phyloP scores from a whole-genome alignment of 2,797 vertebrate species.

The Paratrypauchen microcephalus region DNA sequence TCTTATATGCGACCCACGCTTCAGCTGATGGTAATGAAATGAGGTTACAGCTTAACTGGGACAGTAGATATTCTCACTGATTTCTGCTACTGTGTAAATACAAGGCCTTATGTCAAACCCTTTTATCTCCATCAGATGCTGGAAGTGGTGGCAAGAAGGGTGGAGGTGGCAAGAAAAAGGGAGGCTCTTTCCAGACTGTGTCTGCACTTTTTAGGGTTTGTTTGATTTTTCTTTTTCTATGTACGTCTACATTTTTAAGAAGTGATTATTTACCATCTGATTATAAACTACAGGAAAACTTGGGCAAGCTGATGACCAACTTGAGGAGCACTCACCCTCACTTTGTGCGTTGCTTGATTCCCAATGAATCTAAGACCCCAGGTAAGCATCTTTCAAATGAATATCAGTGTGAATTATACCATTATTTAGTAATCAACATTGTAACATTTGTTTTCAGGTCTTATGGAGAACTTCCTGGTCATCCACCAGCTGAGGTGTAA shows the following conservation, averaged over 20 bases:
- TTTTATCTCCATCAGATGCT: neutral
- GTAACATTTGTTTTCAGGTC: constrained; percentile 2
- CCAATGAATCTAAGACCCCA: constrained; percentile 62
- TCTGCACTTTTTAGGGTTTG: constrained; percentile 17
- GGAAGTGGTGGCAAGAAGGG: constrained; percentile 36
- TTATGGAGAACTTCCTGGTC: constrained; percentile 11
- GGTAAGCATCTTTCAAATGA: constrained; percentile 60
- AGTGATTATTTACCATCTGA: neutral
- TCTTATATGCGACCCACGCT: neutral
- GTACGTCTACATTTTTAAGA: neutral
- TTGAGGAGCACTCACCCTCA: constrained; percentile 82
- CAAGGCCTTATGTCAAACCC: neutral
- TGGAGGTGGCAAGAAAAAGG: constrained; percentile 80
- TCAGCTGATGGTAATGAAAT: constrained; percentile 36
- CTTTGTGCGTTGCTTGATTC: constrained; percentile 89
- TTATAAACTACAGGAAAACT: constrained; percentile 79
- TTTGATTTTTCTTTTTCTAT: neutral
- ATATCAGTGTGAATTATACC: neutral
- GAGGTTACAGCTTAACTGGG: neutral
- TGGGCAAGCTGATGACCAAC: constrained; percentile 66
- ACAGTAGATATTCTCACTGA: neutral
- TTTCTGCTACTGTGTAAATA: neutral
- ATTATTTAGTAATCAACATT: neutral
- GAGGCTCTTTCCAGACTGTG: constrained; percentile 72
- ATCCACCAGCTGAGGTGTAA: constrained; percentile 17